Evolutionary conservation across 2,797 vertebrate genomes (phyloP), one percentile per base, ranked within the genome.

Genomic region (Rousettus madagascariensis): DNA sequence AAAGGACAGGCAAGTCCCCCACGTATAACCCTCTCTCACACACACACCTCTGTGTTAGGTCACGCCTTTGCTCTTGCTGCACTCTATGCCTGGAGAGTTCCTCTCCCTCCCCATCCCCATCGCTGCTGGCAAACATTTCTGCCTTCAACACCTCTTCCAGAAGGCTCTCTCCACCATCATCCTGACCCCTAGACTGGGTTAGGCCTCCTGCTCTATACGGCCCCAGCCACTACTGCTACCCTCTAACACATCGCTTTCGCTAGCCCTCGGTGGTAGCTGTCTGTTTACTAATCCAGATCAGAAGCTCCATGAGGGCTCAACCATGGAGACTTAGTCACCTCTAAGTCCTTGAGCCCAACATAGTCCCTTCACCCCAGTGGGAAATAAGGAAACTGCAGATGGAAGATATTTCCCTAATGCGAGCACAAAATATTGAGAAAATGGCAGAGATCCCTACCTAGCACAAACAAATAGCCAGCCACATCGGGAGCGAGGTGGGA

Each of bases 221-320:
- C 16, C 28, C 12, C 19, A 28, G 6, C 38, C 36, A 4, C 68
- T 24, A 26, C 8, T 30, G 41, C 38, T 24, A 63, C 51, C 57
- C 63, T 78, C 6, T 10, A n/a, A 22, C 43, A 24, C 59, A 43
- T 30, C 22, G 24, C 41, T 33, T 19, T 20, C 51, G 79, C 65
- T 38, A 24, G 57, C 43, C 46, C 33, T 55, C 3, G 0, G 22
- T 22, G 59, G 17, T 91, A 38, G 41, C 33, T 22, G 9, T 4
- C 57, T 83, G 43, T 57, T 82, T 69, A 26, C 57, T 59, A 55
- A 86, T 59, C 33, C 43, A 66, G 11, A 86, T 6, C 36, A 91
- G 75, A 17, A 61, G 24, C 43, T 71, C 46, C 75, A 7, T 0
- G 4, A 79, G 11, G 57, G 68, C 28, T 88, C 38, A 11, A 0